These are phyloP conservation scores for Microtus richardsoni DNA, from an alignment of 2,113 vertebrate genomes.

Conservation along the genomic window DNA sequence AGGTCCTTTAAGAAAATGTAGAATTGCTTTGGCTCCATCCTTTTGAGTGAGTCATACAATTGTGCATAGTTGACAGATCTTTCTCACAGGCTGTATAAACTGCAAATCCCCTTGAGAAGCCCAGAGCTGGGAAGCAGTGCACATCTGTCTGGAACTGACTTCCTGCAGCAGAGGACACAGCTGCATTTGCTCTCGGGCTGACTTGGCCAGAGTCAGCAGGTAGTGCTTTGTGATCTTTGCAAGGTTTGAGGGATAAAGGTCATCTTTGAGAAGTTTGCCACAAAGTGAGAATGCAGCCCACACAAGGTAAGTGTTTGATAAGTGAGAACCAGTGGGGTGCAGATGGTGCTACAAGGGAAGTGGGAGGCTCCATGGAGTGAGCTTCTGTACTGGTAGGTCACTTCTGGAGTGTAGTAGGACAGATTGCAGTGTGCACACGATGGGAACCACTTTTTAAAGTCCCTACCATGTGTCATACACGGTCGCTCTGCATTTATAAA, in stretches of 20 bases:
- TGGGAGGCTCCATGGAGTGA: background rate
- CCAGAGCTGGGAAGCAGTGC: too few relatives aligned
- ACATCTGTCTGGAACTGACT: background rate
- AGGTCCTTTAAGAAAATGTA: background rate
- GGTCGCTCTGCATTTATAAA: background rate
- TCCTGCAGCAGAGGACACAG: background rate
- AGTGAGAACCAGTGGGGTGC: constrained; percentile 10
- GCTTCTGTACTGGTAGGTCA: background rate
- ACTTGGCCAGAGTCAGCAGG: background rate
- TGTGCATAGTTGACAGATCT: background rate
- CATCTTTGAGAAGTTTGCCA: constrained; percentile 28
- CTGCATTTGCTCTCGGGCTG: background rate
- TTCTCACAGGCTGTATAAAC: background rate
- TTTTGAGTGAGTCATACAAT: constrained; percentile 10
- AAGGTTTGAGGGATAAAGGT: background rate
- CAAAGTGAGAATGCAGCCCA: background rate
- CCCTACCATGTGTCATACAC: background rate
- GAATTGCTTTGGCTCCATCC: background rate
- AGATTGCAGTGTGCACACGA: background rate
- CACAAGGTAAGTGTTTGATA: background rate
- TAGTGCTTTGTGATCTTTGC: background rate
- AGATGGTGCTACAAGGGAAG: background rate
- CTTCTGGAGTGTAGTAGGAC: background rate
- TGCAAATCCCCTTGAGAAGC: background rate
- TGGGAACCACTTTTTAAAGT: background rate